Percentiles rank a stretch among this genome's conserved stretches.
phyloP scores from a whole-genome alignment of 2,113 vertebrate species.

The Aegotheles bennettii region DNA sequence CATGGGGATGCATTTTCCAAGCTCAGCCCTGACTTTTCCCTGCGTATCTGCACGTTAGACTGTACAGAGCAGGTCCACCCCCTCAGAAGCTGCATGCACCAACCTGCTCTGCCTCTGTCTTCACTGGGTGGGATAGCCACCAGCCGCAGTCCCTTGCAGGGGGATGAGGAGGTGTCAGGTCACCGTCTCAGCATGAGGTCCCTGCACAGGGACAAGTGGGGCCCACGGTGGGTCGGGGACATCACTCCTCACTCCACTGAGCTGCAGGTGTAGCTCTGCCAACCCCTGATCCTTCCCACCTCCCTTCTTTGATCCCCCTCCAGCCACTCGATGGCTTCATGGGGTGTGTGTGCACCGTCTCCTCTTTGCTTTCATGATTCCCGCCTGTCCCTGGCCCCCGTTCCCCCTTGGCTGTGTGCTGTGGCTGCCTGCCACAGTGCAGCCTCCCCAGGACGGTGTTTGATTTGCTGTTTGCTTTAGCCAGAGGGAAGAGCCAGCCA shows the following conservation, averaged over 20 bases:
- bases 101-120: neutral
- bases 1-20: neutral
- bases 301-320: neutral
- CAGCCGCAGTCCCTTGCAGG: neutral
- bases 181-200: rapidly evolving
- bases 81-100: neutral
- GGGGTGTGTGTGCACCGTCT: rapidly evolving
- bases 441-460: neutral
- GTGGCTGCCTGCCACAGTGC: neutral
- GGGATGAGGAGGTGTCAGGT: neutral
- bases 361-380: neutral
- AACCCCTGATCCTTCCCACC: neutral
- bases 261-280: neutral
- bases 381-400: neutral
- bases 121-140: neutral
- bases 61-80: neutral
- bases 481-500: neutral
- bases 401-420: neutral
- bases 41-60: rapidly evolving
- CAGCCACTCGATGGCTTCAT: neutral
- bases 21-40: neutral
- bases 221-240: rapidly evolving
- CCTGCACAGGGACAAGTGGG: rapidly evolving
- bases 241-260: rapidly evolving
- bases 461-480: conserved; percentile 39